These are phyloP conservation scores for Mionectes olivaceus DNA, from an alignment of 2,797 vertebrate species.

Conservation along the genomic window DNA sequence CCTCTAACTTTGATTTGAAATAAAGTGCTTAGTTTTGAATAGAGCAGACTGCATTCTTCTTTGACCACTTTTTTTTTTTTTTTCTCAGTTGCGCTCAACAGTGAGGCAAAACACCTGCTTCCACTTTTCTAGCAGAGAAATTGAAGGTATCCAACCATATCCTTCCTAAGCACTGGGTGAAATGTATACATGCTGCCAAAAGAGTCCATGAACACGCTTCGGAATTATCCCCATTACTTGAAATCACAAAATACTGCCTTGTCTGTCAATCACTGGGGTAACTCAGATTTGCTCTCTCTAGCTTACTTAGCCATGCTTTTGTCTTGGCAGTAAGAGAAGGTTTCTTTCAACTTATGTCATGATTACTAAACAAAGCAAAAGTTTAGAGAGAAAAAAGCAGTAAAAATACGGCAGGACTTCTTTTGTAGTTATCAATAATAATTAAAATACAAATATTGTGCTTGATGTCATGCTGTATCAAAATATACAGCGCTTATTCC, in stretches of 20 bases:
- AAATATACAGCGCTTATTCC: neutral
- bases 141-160: neutral
- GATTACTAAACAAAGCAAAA: neutral
- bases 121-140: neutral
- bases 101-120: slow-evolving; percentile 47
- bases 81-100: neutral
- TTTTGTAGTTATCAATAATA: neutral
- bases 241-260: neutral
- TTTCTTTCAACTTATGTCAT: neutral
- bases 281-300: neutral
- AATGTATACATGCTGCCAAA: neutral
- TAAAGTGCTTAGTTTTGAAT: slow-evolving; percentile 1
- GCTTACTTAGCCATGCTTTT: neutral
- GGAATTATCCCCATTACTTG: neutral
- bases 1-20: neutral
- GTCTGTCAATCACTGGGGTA: neutral
- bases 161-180: neutral
- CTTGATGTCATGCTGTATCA: neutral
- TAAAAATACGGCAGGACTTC: neutral
- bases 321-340: neutral
- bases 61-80: neutral
- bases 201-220: neutral
- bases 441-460: neutral
- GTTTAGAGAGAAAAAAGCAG: neutral
- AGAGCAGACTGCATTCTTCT: neutral